Evolutionary conservation across 1,140 invertebrate genomes (phyloP).

Genomic region (Drosophila jambulina): DNA sequence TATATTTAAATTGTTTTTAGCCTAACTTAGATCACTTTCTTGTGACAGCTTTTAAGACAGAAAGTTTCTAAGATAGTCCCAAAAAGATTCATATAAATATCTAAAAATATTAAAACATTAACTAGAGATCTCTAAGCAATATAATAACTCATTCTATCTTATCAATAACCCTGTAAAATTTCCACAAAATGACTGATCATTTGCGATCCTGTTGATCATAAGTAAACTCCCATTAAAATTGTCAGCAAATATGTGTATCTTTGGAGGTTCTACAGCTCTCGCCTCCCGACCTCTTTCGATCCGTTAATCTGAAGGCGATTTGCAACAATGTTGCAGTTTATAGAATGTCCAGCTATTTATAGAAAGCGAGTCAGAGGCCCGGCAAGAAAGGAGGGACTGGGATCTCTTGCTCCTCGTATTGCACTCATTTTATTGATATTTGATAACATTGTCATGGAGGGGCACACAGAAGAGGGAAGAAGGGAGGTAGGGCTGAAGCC

Average conservation of each 20-base stretch:
- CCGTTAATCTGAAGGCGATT: slow-evolving; percentile 65
- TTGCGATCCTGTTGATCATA: neutral
- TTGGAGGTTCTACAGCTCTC: neutral
- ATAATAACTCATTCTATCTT: neutral
- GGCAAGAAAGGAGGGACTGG: slow-evolving; percentile 3
- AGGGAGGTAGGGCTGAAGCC: neutral
- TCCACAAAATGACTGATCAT: neutral
- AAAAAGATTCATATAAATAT: no score
- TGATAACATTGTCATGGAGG: slow-evolving; percentile 73
- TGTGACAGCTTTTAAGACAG: no score
- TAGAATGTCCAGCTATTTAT: slow-evolving; percentile 56
- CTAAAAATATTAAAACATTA: neutral
- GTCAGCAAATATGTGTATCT: neutral
- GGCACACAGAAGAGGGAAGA: no score
- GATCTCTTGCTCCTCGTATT: slow-evolving; percentile 33
- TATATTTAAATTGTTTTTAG: no score
- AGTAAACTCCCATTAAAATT: slow-evolving; percentile 3
- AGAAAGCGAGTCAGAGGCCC: slow-evolving; percentile 25
- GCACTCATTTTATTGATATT: slow-evolving; percentile 72
- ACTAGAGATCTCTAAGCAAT: neutral
- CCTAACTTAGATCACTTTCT: no score
- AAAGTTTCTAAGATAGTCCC: neutral
- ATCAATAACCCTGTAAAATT: neutral
- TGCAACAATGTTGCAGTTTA: slow-evolving; percentile 65
- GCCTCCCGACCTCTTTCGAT: slow-evolving; percentile 16